phyloP scores from a whole-genome alignment of 2,888 invertebrate genomes.

The Pilophorus perplexus region DNA sequence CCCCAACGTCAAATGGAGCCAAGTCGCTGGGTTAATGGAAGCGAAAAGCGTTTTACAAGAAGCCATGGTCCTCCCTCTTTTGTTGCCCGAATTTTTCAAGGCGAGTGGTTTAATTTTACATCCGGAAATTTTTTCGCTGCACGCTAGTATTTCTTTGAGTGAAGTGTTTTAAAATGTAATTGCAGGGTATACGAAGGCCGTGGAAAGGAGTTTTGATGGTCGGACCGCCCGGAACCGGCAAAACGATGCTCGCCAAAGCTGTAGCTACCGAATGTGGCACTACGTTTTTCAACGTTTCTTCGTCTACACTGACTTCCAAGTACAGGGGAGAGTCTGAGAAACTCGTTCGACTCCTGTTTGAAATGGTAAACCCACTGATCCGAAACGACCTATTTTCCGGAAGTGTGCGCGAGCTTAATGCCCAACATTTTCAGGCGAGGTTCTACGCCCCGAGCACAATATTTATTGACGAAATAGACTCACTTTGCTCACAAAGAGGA shows the following conservation, averaged over 20 bases:
- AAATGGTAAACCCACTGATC: no score
- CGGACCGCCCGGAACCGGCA: constrained; percentile 72
- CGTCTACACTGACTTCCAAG: constrained; percentile 82
- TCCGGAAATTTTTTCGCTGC: neutral
- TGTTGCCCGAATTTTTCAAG: constrained; percentile 87
- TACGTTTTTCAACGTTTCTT: constrained; percentile 84
- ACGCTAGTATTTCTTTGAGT: neutral
- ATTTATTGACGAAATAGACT: constrained; percentile 88
- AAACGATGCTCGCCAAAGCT: constrained; percentile 79
- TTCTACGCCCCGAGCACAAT: constrained; percentile 88
- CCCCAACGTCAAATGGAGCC: constrained; percentile 76
- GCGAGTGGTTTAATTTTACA: constrained; percentile 53
- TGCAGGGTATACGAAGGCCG: constrained; percentile 71
- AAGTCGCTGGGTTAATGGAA: constrained; percentile 70
- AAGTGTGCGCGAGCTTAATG: no score
- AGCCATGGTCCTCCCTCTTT: constrained; percentile 80
- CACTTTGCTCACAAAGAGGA: constrained; percentile 76
- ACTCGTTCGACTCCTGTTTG: constrained; percentile 78
- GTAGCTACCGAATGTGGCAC: constrained; percentile 87
- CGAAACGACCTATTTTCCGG: no score
- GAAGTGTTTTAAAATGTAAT: neutral
- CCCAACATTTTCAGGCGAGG: constrained; percentile 60
- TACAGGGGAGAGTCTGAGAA: constrained; percentile 91
- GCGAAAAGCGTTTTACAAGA: constrained; percentile 77
- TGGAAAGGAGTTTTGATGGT: constrained; percentile 74